Evolutionary conservation across 2,113 vertebrate species (phyloP).

Genomic region (Solea solea): DNA sequence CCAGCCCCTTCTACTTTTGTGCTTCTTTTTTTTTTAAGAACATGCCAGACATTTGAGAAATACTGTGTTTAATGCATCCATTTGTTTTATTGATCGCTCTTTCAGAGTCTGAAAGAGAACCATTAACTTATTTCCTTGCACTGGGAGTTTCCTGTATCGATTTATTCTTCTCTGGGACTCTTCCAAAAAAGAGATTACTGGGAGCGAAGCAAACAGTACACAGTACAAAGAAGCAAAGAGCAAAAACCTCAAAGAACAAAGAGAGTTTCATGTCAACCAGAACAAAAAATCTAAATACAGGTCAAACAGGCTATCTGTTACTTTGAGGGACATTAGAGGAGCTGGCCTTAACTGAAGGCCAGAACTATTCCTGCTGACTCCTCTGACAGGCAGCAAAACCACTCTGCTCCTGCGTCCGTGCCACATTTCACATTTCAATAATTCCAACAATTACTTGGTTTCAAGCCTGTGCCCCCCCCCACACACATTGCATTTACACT

Average conservation of each 20-base stretch:
- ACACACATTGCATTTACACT: conserved; percentile 6
- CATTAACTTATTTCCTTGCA: conserved; percentile 66
- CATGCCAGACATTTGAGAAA: conserved; percentile 30
- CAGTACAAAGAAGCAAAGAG: conserved; percentile 6
- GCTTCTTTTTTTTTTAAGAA: conserved; percentile 29
- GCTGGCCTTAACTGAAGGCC: not conserved
- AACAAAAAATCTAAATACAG: not conserved
- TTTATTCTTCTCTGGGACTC: conserved; percentile 31
- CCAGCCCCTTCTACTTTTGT: not conserved
- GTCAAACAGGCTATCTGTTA: not conserved
- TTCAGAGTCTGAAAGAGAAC: conserved; percentile 55
- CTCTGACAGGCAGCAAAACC: not conserved
- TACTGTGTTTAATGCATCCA: conserved; percentile 49
- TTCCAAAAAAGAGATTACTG: conserved; percentile 25
- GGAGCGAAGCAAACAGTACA: conserved; percentile 13
- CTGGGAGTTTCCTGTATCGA: conserved; percentile 68
- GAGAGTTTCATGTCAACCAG: not conserved
- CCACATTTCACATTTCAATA: conserved; percentile 16
- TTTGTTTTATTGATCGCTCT: conserved; percentile 71
- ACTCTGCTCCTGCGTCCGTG: not conserved
- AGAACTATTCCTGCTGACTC: not conserved
- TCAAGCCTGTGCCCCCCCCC: not conserved
- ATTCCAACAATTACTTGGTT: conserved; percentile 7
- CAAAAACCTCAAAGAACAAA: conserved; percentile 3
- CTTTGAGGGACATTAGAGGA: conserved; percentile 5